These are phyloP conservation scores for Ophonus ardosiacus DNA, from an alignment of 2,888 invertebrate species.

Conservation along the genomic window DNA sequence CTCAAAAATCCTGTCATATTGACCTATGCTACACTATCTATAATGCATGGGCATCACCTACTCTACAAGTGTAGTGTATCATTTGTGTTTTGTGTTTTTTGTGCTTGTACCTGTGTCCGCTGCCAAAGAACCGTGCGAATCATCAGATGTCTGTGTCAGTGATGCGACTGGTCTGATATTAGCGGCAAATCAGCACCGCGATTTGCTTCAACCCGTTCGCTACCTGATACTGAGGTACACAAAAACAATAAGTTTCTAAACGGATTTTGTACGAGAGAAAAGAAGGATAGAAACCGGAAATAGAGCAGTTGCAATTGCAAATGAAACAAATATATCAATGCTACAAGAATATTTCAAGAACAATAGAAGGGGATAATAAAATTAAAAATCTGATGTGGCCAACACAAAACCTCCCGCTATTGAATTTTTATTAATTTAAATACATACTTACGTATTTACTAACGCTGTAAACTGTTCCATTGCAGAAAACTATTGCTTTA, in stretches of 20 bases:
- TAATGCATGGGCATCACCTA: background rate
- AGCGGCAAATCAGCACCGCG: conserved; percentile 6
- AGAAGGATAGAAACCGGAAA: background rate
- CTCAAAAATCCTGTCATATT: background rate
- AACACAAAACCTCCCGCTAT: too few species aligned
- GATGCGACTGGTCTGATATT: conserved; percentile 6
- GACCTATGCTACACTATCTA: background rate
- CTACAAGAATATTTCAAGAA: too few species aligned
- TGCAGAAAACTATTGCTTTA: too few species aligned
- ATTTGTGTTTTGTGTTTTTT: background rate
- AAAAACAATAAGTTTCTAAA: background rate
- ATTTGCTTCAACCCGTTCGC: background rate
- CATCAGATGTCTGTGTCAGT: conserved; percentile 38
- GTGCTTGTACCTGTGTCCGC: background rate
- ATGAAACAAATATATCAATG: too few species aligned
- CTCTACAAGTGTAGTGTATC: background rate
- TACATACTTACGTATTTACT: too few species aligned
- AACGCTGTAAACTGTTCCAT: too few species aligned
- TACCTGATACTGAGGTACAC: background rate
- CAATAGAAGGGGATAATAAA: too few species aligned
- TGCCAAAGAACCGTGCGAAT: conserved; percentile 2
- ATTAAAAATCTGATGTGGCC: too few species aligned
- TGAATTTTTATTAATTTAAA: too few species aligned
- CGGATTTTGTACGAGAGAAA: background rate
- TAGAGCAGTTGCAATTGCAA: too few species aligned